Conservation (phyloP, 2,888 invertebrate genomes). For the Caenorhabditis sp. region DNA sequence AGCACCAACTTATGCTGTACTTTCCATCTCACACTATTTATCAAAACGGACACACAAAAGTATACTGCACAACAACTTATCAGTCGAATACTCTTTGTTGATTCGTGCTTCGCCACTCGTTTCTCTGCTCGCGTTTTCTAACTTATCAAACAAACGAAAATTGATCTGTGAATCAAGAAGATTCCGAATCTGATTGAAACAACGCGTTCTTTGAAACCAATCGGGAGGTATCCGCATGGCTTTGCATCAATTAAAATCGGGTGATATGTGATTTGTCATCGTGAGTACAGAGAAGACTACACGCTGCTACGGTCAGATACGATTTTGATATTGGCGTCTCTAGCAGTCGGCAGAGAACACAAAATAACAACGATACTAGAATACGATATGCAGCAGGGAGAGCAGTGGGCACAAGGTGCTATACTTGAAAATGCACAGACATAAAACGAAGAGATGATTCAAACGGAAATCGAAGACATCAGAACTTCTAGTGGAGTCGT, state of each 20-base stretch:
- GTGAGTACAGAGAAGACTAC: slow-evolving; percentile 43
- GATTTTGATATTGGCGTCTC: slow-evolving; percentile 1
- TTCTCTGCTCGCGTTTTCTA: slow-evolving; percentile 9
- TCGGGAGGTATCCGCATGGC: slow-evolving; percentile 9
- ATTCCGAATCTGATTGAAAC: neutral
- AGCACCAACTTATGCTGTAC: slow-evolving; percentile 5
- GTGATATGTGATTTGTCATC: slow-evolving; percentile 1
- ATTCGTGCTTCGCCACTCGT: too few relatives aligned
- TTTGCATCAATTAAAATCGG: slow-evolving; percentile 3
- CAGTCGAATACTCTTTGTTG: slow-evolving; percentile 19
- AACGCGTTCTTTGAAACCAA: slow-evolving; percentile 24
- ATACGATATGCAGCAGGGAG: neutral
- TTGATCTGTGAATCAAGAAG: slow-evolving; percentile 1
- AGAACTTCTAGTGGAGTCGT: too few relatives aligned
- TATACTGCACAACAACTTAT: slow-evolving; percentile 30
- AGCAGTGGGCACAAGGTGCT: too few relatives aligned
- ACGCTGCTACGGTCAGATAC: slow-evolving; percentile 13
- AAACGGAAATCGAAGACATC: too few relatives aligned
- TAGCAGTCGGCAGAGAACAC: slow-evolving; percentile 3
- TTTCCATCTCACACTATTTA: slow-evolving; percentile 27
- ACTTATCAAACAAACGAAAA: slow-evolving; percentile 41
- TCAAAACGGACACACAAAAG: slow-evolving; percentile 5
- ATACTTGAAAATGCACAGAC: neutral
- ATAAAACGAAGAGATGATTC: neutral
- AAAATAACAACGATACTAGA: neutral